Evolutionary conservation across 2,113 vertebrate genomes (phyloP).

Genomic region (Lamprotornis superbus): DNA sequence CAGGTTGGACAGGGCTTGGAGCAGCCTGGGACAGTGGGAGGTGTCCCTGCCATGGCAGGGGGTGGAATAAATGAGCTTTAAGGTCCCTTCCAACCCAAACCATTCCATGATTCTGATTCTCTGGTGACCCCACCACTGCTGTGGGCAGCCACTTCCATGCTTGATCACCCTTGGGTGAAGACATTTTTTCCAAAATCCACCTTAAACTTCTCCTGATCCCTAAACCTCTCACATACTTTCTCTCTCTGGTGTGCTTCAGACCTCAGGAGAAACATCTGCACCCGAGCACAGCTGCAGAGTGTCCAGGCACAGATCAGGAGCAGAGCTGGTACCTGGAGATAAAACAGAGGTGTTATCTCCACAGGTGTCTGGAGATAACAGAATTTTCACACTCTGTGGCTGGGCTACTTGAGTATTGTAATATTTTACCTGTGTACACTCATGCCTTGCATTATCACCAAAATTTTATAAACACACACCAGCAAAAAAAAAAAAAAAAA

Average conservation of each 20-base stretch:
- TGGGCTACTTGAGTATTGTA: not conserved
- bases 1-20: not conserved
- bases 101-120: not conserved
- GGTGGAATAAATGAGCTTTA: not conserved
- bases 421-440: not conserved
- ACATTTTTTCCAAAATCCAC: not conserved
- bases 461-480: not conserved
- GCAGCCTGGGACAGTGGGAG: accelerated
- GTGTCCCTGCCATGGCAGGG: not conserved
- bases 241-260: not conserved
- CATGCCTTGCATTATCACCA: not conserved
- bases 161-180: not conserved
- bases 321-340: not conserved
- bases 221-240: not conserved
- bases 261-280: not conserved
- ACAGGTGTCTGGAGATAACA: not conserved
- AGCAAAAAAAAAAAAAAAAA: not conserved
- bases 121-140: not conserved
- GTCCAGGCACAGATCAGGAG: not conserved
- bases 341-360: not conserved
- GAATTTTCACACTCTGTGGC: not conserved
- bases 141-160: not conserved
- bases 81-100: not conserved
- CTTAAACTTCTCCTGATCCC: not conserved
- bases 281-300: not conserved